Base-by-base conservation (phyloP, 2,888 invertebrate genomes). In the Chrysina gloriosa region DNA sequence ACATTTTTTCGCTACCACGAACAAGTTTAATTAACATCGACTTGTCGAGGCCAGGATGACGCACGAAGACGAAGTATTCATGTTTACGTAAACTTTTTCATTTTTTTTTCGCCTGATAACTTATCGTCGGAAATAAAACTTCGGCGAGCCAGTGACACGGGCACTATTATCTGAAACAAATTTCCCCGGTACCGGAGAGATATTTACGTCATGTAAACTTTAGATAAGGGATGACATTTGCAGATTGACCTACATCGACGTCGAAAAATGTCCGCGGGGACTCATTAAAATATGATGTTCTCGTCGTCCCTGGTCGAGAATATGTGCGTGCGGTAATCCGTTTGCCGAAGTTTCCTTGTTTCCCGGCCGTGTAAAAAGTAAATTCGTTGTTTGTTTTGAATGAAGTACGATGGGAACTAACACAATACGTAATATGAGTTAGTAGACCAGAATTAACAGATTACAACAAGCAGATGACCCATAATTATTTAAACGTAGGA, bases 201-300 rank as follows among this genome's bases (percentile, higher is more conserved):
- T 39, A 56, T 56, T 56, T 56, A 56, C 56, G 56, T 56, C 56
- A 56, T 39, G 56, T 23, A 39, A 56, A 56, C 56, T 56, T 56
- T 56, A 56, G 56, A 56, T 56, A 56, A 56, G 56, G 56, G 56
- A 36, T 56, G 56, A 36, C 56, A 39, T 19, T 56, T 56, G 25
- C 56, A 56, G 56, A 23, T 23, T 56, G 56, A 39, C 39, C 56
- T 56, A 21, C 56, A 36, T 56, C 39, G 23, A 21, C 23, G 56
- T n/a, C 56, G 36, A 56, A 56, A 56, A 56, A 56, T 56, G 25
- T 56, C 56, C 56, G 23, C 23, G 3, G 56, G 56, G 56, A 56
- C 56, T 56, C 56, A 56, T 56, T 56, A 56, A 56, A 56, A 56
- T 56, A 36, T 56, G 36, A 56, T 56, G 39, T 56, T 56, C 39